phyloP scores from a whole-genome alignment of 2,888 invertebrate species.

The Saturnia pavonia region DNA sequence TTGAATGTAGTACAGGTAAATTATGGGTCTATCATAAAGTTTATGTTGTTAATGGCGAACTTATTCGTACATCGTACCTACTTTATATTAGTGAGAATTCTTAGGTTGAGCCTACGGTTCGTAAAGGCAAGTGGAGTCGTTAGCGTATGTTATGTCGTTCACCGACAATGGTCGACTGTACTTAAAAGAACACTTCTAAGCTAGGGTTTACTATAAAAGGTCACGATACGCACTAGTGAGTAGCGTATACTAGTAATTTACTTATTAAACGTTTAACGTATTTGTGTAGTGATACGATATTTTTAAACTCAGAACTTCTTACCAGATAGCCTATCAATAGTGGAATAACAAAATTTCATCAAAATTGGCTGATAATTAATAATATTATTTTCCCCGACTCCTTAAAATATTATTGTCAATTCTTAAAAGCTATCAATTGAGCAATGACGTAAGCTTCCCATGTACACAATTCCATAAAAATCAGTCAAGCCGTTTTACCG shows the following conservation, averaged over 20 bases:
- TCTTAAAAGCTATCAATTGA: no score
- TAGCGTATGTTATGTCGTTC: constrained; percentile 22
- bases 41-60: neutral
- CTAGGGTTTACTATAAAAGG: neutral
- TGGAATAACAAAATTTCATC: no score
- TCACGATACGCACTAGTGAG: neutral
- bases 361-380: no score
- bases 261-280: neutral
- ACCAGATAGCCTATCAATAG: no score
- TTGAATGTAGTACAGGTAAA: neutral
- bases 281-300: neutral
- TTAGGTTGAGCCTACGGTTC: neutral
- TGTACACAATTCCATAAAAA: no score
- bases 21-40: neutral
- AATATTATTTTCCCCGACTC: no score
- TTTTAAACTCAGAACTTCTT: no score
- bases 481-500: no score
- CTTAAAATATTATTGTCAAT: no score
- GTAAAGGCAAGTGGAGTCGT: constrained; percentile 28
- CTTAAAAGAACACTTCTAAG: constrained; percentile 3
- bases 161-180: neutral
- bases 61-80: neutral
- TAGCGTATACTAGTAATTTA: neutral
- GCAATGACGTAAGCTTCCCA: no score
- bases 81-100: neutral